phyloP scores from a whole-genome alignment of 2,113 vertebrate species.

The Panthera tigris region DNA sequence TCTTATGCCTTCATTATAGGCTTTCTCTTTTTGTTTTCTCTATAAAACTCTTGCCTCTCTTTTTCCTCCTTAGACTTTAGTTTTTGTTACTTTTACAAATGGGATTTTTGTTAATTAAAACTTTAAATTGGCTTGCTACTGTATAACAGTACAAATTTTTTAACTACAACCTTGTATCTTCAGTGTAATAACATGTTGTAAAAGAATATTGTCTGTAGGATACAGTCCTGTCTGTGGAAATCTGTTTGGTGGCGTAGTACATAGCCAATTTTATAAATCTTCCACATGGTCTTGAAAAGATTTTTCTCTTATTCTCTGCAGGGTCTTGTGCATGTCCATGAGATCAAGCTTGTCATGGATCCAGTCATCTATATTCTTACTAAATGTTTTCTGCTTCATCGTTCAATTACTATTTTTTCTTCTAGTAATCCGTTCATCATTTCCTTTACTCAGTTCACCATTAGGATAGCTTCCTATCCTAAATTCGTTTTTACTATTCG shows the following conservation, averaged over 20 bases:
- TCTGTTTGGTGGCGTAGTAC: neutral
- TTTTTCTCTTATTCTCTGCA: neutral
- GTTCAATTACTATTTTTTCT: neutral
- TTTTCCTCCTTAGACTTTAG: neutral
- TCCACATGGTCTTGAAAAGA: neutral
- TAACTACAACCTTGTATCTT: neutral
- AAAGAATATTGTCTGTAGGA: neutral
- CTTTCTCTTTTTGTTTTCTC: slow-evolving; percentile 2
- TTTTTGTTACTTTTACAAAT: neutral
- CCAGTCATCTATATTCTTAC: neutral
- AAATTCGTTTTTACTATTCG: neutral
- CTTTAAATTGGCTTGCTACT: neutral
- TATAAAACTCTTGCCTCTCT: neutral
- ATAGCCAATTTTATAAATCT: neutral
- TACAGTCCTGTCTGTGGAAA: neutral
- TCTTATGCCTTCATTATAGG: neutral
- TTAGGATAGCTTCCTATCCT: neutral
- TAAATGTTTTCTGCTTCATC: neutral
- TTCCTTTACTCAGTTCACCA: neutral
- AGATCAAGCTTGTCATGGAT: neutral
- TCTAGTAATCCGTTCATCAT: neutral
- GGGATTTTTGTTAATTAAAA: neutral
- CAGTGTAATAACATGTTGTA: neutral
- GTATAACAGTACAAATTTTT: neutral
- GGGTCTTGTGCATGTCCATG: neutral